These are phyloP conservation scores for Eurois occulta DNA, from an alignment of 2,888 invertebrate genomes.

Conservation along the genomic window DNA sequence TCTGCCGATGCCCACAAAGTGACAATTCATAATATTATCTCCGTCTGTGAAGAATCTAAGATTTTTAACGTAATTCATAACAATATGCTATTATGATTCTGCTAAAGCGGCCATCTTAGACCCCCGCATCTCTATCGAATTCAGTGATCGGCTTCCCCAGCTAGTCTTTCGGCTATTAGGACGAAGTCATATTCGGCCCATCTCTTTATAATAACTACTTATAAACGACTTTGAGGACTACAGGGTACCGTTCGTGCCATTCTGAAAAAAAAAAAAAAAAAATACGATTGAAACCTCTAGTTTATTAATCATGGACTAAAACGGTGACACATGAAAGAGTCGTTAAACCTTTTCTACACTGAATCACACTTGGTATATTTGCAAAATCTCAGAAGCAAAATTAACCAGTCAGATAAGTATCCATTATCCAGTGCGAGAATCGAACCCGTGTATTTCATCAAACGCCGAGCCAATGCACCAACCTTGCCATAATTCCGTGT, in stretches of 20 bases:
- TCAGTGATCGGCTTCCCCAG: not conserved
- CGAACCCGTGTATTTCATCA: not conserved
- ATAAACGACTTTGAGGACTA: not conserved
- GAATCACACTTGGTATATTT: not conserved
- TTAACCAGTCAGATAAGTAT: not conserved
- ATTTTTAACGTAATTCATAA: no score
- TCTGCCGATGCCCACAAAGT: no score
- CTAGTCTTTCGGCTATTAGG: not conserved
- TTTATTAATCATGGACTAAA: no score
- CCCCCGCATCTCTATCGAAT: not conserved
- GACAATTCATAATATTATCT: no score
- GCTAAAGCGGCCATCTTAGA: no score
- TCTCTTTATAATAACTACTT: no score
- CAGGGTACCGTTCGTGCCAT: not conserved
- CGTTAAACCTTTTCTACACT: no score
- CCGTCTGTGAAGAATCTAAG: no score
- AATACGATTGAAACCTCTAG: no score
- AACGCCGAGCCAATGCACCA: not conserved
- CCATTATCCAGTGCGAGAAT: not conserved
- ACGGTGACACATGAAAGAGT: no score
- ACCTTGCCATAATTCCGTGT: slow-evolving; percentile 1
- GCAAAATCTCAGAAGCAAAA: not conserved
- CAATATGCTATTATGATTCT: no score
- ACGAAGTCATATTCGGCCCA: not conserved
- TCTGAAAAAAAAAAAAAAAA: no score